Conservation (phyloP, 1,140 invertebrate genomes). For the Drosophila arawakana region DNA sequence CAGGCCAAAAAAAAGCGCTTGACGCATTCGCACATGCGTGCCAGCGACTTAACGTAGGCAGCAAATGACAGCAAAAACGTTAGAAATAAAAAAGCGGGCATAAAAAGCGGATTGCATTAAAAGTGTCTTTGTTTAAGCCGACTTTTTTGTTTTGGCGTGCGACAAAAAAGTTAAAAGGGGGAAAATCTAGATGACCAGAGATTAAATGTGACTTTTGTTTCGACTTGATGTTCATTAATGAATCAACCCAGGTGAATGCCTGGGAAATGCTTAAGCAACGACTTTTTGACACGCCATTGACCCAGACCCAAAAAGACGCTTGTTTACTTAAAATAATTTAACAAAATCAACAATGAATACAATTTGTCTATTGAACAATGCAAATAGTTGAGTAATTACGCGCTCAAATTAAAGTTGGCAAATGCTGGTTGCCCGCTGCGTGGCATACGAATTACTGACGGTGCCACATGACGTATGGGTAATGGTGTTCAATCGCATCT, state of each 20-base stretch:
- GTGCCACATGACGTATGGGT: constrained; percentile 54
- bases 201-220: constrained; percentile 60
- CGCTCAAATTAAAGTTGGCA: constrained; percentile 66
- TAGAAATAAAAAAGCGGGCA: constrained; percentile 22
- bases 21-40: constrained; percentile 57
- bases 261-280: constrained; percentile 54
- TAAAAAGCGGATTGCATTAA: constrained; percentile 56
- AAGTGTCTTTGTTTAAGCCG: constrained; percentile 70
- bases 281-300: constrained; percentile 54
- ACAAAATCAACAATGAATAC: constrained; percentile 39
- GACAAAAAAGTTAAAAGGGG: constrained; percentile 44
- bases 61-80: constrained; percentile 13
- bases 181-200: constrained; percentile 38
- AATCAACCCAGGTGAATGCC: constrained; percentile 31
- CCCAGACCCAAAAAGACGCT: constrained; percentile 64
- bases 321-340: constrained; percentile 6
- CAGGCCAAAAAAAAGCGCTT: constrained; percentile 24
- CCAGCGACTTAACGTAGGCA: constrained; percentile 52
- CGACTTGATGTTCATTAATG: constrained; percentile 66
- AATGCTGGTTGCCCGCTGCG: constrained; percentile 42
- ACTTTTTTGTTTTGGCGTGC: constrained; percentile 51
- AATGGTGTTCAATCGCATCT: constrained; percentile 34
- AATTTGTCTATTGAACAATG: constrained; percentile 45
- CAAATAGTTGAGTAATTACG: constrained; percentile 61
- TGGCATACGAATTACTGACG: constrained; percentile 42